Evolutionary conservation across 2,888 invertebrate genomes (phyloP), one percentile per base, ranked within the genome.

Genomic region (Elmis aenea): DNA sequence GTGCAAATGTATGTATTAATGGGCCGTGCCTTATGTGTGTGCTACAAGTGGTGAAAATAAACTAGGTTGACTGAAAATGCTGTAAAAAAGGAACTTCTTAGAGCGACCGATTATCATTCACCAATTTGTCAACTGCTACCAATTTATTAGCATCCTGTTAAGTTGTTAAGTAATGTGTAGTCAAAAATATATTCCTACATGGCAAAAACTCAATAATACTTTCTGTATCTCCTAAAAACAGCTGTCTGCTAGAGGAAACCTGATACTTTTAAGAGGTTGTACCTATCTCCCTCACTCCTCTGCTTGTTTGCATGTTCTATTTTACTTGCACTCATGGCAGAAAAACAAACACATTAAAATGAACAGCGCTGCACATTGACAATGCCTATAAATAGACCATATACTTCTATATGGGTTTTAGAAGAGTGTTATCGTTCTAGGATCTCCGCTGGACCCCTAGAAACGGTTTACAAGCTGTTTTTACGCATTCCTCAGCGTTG

Each of bases 291-390:
- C 26, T 38, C 39, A 26, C 28, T 31, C 35, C 30, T 23, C 26
- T 26, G 34, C 27, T 33, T 33, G 26, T 27, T 36, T 15, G 43
- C 42, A 38, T 43, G 31, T 47, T 32, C 48, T 44, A 26, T 54
- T 55, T 54, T 45, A 30, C 39, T 60, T 48, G 36, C 59, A 58
- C 64, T 55, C 57, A 59, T 56, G 61, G 53, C 63, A 61, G 63
- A 64, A 66, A 67, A 66, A 67, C 66, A 67, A 67, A 67, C 66
- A 67, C 66, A 67, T 67, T 67, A 67, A 67, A 67, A 67, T 67
- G 67, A 66, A 66, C 67, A 67, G 64, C 64, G 59, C 62, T 61
- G 65, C 63, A 65, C 65, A 64, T 64, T 67, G 66, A 66, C 67
- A 67, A 67, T 66, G 66, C 66, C 66, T 67, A 67, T 67, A 67